These are phyloP conservation scores for Drosophila trapezifrons DNA, from an alignment of 1,140 invertebrate species.

Conservation along the genomic window DNA sequence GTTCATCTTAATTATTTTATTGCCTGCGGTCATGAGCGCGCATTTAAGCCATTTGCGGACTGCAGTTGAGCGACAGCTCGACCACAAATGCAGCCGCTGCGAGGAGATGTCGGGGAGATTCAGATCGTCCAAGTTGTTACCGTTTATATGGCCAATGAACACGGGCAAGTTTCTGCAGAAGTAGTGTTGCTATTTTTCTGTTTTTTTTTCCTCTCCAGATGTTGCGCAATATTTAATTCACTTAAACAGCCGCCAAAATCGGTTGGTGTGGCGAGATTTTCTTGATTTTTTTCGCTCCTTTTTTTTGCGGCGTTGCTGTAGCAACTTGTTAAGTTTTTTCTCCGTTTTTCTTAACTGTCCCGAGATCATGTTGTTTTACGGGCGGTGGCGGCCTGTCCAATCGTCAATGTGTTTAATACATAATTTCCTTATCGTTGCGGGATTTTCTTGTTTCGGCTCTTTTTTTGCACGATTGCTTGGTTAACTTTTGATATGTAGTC, in stretches of 20 bases:
- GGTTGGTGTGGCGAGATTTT: slow-evolving; percentile 69
- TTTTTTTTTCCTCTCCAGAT: slow-evolving; percentile 24
- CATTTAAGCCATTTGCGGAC: slow-evolving; percentile 79
- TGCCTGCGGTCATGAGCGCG: slow-evolving; percentile 80
- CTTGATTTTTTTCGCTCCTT: slow-evolving; percentile 48
- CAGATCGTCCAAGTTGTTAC: slow-evolving; percentile 72
- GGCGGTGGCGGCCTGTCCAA: slow-evolving; percentile 60
- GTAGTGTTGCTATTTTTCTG: slow-evolving; percentile 19
- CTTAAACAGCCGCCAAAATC: slow-evolving; percentile 76
- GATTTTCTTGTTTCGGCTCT: slow-evolving; percentile 46
- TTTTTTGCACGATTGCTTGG: slow-evolving; percentile 26
- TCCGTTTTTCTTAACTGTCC: slow-evolving; percentile 58
- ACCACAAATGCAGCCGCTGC: slow-evolving; percentile 43
- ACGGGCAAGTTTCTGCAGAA: slow-evolving; percentile 62
- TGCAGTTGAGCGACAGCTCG: slow-evolving; percentile 65
- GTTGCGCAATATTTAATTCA: slow-evolving; percentile 81
- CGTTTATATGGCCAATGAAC: slow-evolving; percentile 80
- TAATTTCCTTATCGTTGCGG: slow-evolving; percentile 75
- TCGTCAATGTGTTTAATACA: slow-evolving; percentile 79
- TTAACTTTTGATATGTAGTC: slow-evolving; percentile 62
- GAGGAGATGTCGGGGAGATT: slow-evolving; percentile 37
- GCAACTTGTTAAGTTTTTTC: slow-evolving; percentile 75
- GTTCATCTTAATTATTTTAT: slow-evolving; percentile 80
- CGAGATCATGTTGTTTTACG: slow-evolving; percentile 65
- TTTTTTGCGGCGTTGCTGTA: slow-evolving; percentile 18